Evolutionary conservation across 2,888 invertebrate species (phyloP), one percentile per base, ranked within the genome.

Genomic region (Lottia gigantea): DNA sequence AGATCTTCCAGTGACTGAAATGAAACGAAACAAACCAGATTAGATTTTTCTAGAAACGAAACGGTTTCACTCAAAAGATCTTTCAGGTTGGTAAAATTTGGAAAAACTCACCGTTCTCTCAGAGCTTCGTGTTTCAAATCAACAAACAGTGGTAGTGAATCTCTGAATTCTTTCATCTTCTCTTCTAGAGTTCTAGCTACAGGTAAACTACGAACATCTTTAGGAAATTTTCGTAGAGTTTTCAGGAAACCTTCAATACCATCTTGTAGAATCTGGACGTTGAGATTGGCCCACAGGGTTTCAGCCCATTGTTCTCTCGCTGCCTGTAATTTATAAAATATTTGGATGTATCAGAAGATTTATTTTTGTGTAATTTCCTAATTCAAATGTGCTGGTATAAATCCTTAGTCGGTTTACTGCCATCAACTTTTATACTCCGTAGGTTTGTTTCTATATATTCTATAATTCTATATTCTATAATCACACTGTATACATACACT

Each of bases 41-140:
- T n/a, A n/a, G n/a, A n/a, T n/a, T n/a, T n/a, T n/a, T n/a, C n/a
- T n/a, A n/a, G n/a, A n/a, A n/a, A n/a, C n/a, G n/a, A n/a, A n/a
- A n/a, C n/a, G n/a, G n/a, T n/a, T n/a, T n/a, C n/a, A n/a, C n/a
- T n/a, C n/a, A n/a, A n/a, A n/a, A n/a, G n/a, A n/a, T n/a, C n/a
- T n/a, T n/a, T n/a, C n/a, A n/a, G n/a, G 14, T n/a, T 19, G 6
- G 31, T n/a, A 46, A 46, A 49, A 66, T 16, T 25, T 8, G n/a
- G 11, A 8, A 16, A 14, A 4, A 74, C 77, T 71, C 63, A 87
- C 87, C 87, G 91, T 79, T 95, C 94, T 14, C 95, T 90, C 88
- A 97, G 91, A 0, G 96, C 95, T 83, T 96, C 95, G 85, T 95
- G 94, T 88, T 96, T 97, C 67, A 97, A 89, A 62, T 95, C 94